Conservation (phyloP, 2,113 vertebrate genomes). For the Cyanistes caeruleus region DNA sequence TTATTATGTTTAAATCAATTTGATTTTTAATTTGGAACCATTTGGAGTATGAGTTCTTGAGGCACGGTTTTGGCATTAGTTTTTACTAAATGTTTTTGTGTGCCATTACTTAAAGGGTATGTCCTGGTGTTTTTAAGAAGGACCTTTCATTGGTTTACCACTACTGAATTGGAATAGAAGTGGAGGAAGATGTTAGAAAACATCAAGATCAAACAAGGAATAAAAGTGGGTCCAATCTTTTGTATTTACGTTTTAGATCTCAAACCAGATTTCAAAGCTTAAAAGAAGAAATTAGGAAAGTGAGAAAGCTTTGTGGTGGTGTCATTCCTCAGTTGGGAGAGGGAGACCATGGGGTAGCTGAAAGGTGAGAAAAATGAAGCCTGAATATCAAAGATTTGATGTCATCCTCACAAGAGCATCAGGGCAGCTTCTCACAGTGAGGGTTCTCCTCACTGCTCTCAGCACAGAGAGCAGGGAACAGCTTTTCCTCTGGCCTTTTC, state of each 20-base stretch:
- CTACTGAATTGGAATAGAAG: background rate
- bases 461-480: background rate
- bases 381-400: background rate
- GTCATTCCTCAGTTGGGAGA: background rate
- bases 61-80: rapidly evolving
- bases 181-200: background rate
- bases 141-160: background rate
- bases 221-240: background rate
- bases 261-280: background rate
- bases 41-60: background rate
- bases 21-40: background rate
- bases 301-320: background rate
- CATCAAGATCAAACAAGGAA: background rate
- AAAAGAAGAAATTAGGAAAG: background rate
- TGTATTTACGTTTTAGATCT: background rate
- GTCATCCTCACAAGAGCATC: background rate
- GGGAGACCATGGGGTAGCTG: background rate
- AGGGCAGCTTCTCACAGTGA: background rate
- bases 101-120: background rate
- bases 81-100: background rate
- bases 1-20: background rate
- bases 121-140: background rate
- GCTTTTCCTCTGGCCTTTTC: background rate
- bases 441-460: background rate
- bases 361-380: background rate